A percentile compares a stretch with the other conserved stretches of the same genome.
phyloP scores from a whole-genome alignment of 2,797 vertebrate genomes.

The Peromyscus eremicus region DNA sequence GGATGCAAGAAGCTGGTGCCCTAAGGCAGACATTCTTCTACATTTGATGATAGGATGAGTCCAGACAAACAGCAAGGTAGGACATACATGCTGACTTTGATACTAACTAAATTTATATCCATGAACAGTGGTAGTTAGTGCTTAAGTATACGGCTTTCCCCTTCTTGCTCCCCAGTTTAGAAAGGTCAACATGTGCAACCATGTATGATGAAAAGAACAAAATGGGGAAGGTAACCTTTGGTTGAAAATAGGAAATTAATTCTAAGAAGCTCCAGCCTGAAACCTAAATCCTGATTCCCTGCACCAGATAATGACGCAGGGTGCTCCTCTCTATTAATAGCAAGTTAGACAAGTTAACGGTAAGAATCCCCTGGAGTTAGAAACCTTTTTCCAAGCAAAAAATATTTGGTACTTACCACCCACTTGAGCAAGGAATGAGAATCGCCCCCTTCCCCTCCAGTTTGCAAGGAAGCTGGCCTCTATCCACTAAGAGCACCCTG shows the following conservation, averaged over 20 bases:
- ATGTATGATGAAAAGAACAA: background rate
- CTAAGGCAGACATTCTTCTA: background rate
- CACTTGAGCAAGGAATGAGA: background rate
- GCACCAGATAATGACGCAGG: constrained; percentile 70
- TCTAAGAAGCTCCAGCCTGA: constrained; percentile 84
- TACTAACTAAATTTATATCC: background rate
- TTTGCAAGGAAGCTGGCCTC: background rate
- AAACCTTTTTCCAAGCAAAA: constrained; percentile 63
- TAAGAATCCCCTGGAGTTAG: constrained; percentile 58
- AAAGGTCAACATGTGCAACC: constrained; percentile 31
- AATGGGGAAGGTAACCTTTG: constrained; percentile 57
- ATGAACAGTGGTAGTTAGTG: background rate
- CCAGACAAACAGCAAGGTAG: background rate
- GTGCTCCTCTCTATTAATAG: constrained; percentile 49
- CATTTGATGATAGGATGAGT: background rate
- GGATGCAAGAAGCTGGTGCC: accelerated
- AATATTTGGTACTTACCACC: constrained; percentile 72
- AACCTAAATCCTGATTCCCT: constrained; percentile 78
- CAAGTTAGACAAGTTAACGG: background rate
- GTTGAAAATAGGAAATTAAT: constrained; percentile 83
- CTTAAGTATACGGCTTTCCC: background rate
- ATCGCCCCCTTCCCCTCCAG: background rate
- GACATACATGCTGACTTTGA: background rate
- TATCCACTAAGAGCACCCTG: background rate
- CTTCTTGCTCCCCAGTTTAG: background rate